A percentile compares a stretch with the other conserved stretches of the same genome.
Conservation (phyloP, 2,797 vertebrate species). For the Chelmon rostratus region DNA sequence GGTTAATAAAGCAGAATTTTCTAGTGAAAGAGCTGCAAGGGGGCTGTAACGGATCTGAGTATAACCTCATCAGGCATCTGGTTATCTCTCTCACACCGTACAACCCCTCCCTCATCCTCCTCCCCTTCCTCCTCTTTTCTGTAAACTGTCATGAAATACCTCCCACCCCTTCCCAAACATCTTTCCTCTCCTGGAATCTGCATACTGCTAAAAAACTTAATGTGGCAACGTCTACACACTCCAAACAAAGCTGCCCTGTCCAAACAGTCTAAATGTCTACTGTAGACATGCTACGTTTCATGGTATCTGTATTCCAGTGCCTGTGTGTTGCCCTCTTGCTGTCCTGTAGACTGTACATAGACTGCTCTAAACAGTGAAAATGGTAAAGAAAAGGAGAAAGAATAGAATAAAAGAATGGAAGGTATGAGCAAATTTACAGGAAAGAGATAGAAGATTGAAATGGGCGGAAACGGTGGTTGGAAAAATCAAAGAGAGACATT, state of each 20-base stretch:
- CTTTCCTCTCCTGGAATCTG: constrained; percentile 82
- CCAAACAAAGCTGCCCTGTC: constrained; percentile 35
- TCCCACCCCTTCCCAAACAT: constrained; percentile 32
- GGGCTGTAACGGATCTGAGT: constrained; percentile 70
- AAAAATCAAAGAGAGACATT: not conserved
- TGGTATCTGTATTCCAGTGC: constrained; percentile 88
- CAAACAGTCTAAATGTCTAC: constrained; percentile 47
- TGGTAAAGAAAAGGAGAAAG: not conserved
- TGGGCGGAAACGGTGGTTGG: not conserved
- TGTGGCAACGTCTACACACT: constrained; percentile 65
- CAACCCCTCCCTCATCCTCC: constrained; percentile 51
- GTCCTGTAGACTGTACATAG: constrained; percentile 65
- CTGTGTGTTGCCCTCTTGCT: constrained; percentile 74
- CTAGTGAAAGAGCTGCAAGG: constrained; percentile 51
- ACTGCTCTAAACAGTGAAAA: constrained; percentile 14
- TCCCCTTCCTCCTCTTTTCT: constrained; percentile 44
- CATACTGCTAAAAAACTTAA: constrained; percentile 84
- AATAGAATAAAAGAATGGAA: constrained; percentile 3
- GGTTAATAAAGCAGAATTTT: constrained; percentile 20
- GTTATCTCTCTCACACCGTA: constrained; percentile 72
- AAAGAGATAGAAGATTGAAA: not conserved
- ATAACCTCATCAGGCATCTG: constrained; percentile 71
- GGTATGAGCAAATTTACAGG: not conserved
- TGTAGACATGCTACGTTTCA: constrained; percentile 84
- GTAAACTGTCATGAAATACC: constrained; percentile 62